These are phyloP conservation scores for Leucophora obtusa DNA, from an alignment of 2,888 invertebrate species.

Conservation along the genomic window DNA sequence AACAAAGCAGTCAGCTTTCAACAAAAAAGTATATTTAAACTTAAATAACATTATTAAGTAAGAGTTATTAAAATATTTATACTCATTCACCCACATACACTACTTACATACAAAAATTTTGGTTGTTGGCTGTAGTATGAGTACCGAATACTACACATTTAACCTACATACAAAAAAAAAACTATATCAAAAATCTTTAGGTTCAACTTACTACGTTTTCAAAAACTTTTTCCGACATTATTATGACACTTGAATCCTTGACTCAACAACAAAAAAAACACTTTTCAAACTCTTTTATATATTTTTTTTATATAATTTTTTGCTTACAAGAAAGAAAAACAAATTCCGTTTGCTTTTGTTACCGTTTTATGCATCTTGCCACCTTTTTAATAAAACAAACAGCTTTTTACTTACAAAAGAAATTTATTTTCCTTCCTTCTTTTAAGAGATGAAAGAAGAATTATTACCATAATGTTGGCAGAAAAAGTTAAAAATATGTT, in stretches of 20 bases:
- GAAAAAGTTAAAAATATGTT: slow-evolving; percentile 22
- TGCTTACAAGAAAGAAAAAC: slow-evolving; percentile 15
- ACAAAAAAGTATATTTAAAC: not conserved
- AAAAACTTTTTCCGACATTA: not conserved
- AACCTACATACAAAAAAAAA: no score
- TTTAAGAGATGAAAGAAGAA: not conserved
- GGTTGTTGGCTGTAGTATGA: not conserved
- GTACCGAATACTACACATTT: not conserved
- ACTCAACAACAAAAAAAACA: slow-evolving; percentile 28
- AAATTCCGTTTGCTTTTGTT: slow-evolving; percentile 8
- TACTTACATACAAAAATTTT: not conserved
- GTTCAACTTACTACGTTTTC: not conserved
- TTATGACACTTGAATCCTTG: slow-evolving; percentile 40
- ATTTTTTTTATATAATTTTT: not conserved
- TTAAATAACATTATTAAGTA: slow-evolving; percentile 22
- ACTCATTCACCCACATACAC: not conserved
- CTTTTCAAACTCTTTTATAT: slow-evolving; percentile 3
- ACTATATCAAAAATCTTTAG: not conserved
- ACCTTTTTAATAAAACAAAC: slow-evolving; percentile 16
- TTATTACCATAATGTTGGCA: slow-evolving; percentile 11
- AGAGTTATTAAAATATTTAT: slow-evolving; percentile 6
- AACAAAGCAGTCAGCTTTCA: not conserved
- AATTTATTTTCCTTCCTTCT: not conserved
- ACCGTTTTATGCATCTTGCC: not conserved
- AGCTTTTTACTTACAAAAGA: not conserved